These are phyloP conservation scores for Carassius auratus DNA, from an alignment of 2,113 vertebrate genomes.

Conservation along the genomic window DNA sequence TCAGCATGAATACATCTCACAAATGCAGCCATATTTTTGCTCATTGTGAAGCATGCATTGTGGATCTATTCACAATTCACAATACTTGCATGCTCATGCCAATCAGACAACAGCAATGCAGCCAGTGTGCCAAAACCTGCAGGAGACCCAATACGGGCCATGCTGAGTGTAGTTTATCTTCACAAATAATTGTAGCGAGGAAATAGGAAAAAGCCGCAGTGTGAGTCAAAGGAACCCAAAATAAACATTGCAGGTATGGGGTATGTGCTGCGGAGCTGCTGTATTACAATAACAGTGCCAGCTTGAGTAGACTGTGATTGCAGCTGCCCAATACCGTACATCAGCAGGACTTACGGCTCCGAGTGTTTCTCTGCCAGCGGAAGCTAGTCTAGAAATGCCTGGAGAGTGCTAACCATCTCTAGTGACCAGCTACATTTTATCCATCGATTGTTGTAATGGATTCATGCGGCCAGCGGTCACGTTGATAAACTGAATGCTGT, in stretches of 20 bases:
- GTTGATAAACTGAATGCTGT: not conserved
- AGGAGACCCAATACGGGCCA: slow-evolving; percentile 35
- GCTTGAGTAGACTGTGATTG: slow-evolving; percentile 50
- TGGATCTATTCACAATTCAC: slow-evolving; percentile 55
- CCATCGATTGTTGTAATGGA: not conserved
- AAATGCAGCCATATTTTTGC: slow-evolving; percentile 25
- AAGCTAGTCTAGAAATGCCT: not conserved
- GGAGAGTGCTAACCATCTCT: not conserved
- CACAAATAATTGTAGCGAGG: slow-evolving; percentile 31
- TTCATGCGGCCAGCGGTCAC: not conserved
- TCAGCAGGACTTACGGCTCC: not conserved
- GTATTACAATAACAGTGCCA: slow-evolving; percentile 50
- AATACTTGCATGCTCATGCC: slow-evolving; percentile 47
- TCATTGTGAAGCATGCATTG: slow-evolving; percentile 43
- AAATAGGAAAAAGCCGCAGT: slow-evolving; percentile 8
- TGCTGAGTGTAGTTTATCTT: slow-evolving; percentile 44
- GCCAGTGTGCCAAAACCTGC: slow-evolving; percentile 45
- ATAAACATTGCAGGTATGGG: slow-evolving; percentile 43
- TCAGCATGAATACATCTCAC: slow-evolving; percentile 51
- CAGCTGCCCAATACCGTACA: slow-evolving; percentile 28
- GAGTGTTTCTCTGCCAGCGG: slow-evolving; percentile 5
- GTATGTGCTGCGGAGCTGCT: slow-evolving; percentile 10
- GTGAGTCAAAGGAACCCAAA: slow-evolving; percentile 39
- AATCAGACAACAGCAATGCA: slow-evolving; percentile 24
- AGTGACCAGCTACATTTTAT: not conserved